Percentiles rank a stretch among this genome's conserved stretches.
These are phyloP conservation scores for Antidorcas marsupialis DNA, from an alignment of 2,113 vertebrate genomes.

Conservation along the genomic window DNA sequence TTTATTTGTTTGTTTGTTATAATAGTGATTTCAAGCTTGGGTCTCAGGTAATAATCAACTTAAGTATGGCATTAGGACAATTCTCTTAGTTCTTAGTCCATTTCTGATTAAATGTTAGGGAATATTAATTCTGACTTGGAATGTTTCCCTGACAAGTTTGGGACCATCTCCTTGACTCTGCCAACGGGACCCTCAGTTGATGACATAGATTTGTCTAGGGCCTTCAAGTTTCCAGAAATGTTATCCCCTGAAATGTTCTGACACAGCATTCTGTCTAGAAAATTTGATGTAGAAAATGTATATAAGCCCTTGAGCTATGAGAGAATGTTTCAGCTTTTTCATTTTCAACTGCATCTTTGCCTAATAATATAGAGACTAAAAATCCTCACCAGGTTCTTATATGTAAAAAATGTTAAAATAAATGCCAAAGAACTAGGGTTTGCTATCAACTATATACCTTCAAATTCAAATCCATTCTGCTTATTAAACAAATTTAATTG, in stretches of 20 bases:
- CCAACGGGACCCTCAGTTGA: neutral
- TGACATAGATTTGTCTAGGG: neutral
- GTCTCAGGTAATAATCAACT: neutral
- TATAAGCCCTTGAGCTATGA: neutral
- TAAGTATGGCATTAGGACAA: neutral
- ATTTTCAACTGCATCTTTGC: neutral
- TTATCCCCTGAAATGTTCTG: neutral
- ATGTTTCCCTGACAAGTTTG: neutral
- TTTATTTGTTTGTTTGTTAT: neutral
- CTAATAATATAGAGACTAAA: neutral
- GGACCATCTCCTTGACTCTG: neutral
- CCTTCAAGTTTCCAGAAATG: neutral
- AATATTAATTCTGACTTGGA: neutral
- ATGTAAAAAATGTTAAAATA: neutral
- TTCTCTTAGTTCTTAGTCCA: neutral
- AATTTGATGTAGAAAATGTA: neutral
- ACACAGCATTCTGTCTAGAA: neutral
- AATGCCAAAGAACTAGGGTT: neutral
- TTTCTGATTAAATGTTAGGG: neutral
- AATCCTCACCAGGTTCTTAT: neutral
- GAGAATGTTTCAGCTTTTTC: neutral
- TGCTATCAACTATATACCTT: neutral
- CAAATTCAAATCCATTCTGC: neutral
- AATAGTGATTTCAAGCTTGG: neutral
- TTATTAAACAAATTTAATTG: neutral